Evolutionary conservation across 1,140 invertebrate genomes (phyloP).

Genomic region (Drosophila nigrodunni): DNA sequence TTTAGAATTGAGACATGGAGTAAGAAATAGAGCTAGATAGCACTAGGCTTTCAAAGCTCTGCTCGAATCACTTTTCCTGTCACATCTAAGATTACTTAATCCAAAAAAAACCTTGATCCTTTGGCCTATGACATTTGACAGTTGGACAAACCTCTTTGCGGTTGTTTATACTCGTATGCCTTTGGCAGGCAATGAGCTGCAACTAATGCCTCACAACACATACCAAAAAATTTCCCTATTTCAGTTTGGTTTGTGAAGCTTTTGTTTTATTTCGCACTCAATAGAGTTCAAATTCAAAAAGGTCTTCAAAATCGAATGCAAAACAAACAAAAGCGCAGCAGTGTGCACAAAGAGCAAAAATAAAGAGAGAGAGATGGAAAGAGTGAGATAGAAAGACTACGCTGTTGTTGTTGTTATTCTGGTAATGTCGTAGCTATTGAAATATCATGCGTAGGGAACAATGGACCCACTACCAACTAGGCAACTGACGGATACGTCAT

Average conservation of each 20-base stretch:
- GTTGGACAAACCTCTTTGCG: constrained; percentile 24
- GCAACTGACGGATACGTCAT: constrained; percentile 28
- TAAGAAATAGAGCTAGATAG: too few species aligned
- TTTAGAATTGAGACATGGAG: neutral
- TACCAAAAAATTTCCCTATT: constrained; percentile 18
- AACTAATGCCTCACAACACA: constrained; percentile 44
- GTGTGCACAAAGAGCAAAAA: constrained; percentile 1
- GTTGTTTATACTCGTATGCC: constrained; percentile 18
- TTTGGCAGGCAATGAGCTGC: constrained; percentile 47
- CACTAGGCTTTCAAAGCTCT: too few species aligned
- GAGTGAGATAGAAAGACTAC: too few species aligned
- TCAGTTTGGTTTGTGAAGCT: constrained; percentile 19
- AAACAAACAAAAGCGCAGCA: constrained; percentile 77
- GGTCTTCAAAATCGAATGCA: constrained; percentile 35
- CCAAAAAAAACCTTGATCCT: too few species aligned
- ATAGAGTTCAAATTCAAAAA: constrained; percentile 14
- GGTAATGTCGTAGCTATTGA: constrained; percentile 39
- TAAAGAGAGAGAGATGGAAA: neutral
- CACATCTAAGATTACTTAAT: too few species aligned
- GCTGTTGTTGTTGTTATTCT: constrained; percentile 44
- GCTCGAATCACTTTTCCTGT: too few species aligned
- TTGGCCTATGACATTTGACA: constrained; percentile 37
- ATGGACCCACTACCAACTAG: constrained; percentile 51
- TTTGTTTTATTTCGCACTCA: constrained; percentile 50
- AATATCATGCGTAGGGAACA: constrained; percentile 64